Conservation (phyloP, 2,888 invertebrate species). For the Seira sanloemensis region DNA sequence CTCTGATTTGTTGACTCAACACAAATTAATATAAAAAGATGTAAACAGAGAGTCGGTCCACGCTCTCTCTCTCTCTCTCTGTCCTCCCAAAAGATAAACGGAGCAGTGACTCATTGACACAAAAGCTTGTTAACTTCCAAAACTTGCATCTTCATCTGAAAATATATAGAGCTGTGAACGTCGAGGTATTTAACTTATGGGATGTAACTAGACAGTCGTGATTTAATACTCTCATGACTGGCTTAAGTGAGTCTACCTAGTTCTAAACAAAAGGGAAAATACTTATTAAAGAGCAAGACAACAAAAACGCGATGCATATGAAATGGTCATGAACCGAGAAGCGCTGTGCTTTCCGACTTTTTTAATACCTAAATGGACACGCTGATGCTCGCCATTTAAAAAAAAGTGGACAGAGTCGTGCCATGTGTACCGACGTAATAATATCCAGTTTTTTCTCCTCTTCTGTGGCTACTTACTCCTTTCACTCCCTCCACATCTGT, state of each 20-base stretch:
- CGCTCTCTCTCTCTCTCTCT: not conserved
- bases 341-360: not conserved
- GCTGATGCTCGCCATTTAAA: not conserved
- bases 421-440: not conserved
- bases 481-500: not conserved
- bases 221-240: constrained; percentile 63
- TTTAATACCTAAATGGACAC: too few relatives aligned
- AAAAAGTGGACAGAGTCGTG: not conserved
- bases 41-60: not conserved
- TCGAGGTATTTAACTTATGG: not conserved
- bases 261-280: not conserved
- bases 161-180: not conserved
- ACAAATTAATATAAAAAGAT: not conserved
- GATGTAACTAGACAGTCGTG: constrained; percentile 42
- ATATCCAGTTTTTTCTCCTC: not conserved
- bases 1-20: constrained; percentile 10
- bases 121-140: constrained; percentile 36
- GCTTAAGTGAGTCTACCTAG: too few relatives aligned
- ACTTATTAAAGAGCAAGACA: not conserved
- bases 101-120: constrained; percentile 56
- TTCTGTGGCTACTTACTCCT: not conserved
- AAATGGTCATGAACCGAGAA: too few relatives aligned
- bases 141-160: not conserved
- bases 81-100: not conserved
- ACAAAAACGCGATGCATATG: not conserved